Base-by-base conservation (phyloP, 2,113 vertebrate species). In the Neogale vison region DNA sequence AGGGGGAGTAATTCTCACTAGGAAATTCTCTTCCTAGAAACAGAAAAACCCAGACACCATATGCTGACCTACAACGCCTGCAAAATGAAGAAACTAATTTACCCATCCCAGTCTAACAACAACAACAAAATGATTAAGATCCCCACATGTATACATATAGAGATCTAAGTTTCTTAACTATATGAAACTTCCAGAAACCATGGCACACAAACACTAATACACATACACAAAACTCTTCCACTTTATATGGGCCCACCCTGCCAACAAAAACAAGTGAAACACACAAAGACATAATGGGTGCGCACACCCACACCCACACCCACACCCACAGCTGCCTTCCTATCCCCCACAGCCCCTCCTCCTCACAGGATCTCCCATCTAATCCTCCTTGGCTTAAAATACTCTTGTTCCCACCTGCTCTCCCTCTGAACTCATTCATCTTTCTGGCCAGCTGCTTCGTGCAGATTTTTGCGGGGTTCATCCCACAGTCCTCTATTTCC, bases 171-270 rank as follows among this genome's bases (percentile, higher is more conserved):
- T 91, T 72, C 71, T 95, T 85, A 71, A 12, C 57, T 47, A 82
- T 23, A 69, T n/a, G 90, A 95, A 90, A 81, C 31, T 18, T 77
- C 82, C 67, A 89, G 77, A 95, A 81, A 86, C 65, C 72, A 57
- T 34, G 45, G 69, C 88, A 59, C n/a, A 93, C 26, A 39, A 92
- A 89, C 6, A 80, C 21, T 39, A 52, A 65, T 8, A 61, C 29
- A 61, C 45, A 47, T 4, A 83, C 39, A 55, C 63, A 87, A 94
- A 89, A n/a, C 63, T 52, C 36, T 71, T 20, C 79, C 67, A 67
- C 57, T 77, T 88, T 31, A 57, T n/a, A 72, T 42, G 63, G 82
- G 80, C 34, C 63, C 59, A 61, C 45, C 31, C 26, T 39, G 69
- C 42, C 90, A 55, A 92, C 39, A 59, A 47, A 93, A 45, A n/a